These are phyloP conservation scores for Falco biarmicus DNA, from an alignment of 2,797 vertebrate genomes.

Conservation along the genomic window DNA sequence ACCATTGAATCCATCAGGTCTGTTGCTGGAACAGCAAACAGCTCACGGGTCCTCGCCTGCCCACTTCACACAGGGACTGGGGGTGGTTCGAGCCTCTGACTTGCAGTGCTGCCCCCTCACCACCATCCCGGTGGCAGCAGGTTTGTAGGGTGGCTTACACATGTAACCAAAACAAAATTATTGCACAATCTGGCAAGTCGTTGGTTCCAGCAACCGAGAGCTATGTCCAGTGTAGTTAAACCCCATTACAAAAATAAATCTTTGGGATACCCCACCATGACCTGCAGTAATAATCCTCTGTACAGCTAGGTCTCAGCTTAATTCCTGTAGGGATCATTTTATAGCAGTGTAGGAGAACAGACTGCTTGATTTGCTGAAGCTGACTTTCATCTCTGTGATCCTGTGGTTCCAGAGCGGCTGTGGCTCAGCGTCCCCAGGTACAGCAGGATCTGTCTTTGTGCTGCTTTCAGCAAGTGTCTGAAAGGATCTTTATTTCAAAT, in stretches of 20 bases:
- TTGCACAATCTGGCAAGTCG: not conserved
- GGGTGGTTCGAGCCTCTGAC: not conserved
- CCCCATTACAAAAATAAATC: not conserved
- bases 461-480: not conserved
- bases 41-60: not conserved
- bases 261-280: not conserved
- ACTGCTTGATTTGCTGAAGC: not conserved
- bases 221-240: not conserved
- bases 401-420: not conserved
- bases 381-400: not conserved
- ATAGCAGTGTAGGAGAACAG: not conserved
- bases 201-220: not conserved
- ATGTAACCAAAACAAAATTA: not conserved
- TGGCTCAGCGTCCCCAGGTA: not conserved
- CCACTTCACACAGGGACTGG: rapidly evolving
- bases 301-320: not conserved
- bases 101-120: not conserved
- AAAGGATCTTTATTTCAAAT: not conserved
- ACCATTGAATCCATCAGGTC: rapidly evolving
- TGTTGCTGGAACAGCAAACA: not conserved
- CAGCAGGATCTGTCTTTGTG: not conserved
- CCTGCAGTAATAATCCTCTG: not conserved
- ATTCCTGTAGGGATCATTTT: not conserved
- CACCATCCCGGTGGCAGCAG: not conserved
- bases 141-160: not conserved